These are phyloP conservation scores for Dicranocentrus wangi DNA, from an alignment of 2,888 invertebrate genomes.

Conservation along the genomic window DNA sequence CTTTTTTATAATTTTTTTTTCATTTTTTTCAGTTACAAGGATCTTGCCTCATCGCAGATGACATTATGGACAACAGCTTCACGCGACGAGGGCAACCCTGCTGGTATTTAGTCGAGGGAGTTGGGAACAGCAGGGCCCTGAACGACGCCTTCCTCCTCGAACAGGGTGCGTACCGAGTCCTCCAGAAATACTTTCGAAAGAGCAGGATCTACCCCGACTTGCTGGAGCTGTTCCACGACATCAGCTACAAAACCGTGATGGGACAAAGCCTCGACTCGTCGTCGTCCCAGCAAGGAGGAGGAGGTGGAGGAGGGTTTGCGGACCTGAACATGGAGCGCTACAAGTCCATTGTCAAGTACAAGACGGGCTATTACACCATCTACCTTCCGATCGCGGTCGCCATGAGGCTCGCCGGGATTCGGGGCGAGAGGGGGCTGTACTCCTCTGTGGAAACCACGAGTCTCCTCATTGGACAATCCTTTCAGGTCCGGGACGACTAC, in stretches of 20 bases:
- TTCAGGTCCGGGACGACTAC: constrained; percentile 94
- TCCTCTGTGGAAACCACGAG: constrained; percentile 89
- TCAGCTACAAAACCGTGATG: constrained; percentile 82
- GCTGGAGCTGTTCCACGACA: constrained; percentile 89
- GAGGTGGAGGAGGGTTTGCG: constrained; percentile 76
- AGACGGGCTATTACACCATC: too few species aligned
- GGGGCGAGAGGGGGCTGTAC: constrained; percentile 84
- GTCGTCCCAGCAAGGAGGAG: neutral
- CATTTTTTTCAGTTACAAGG: constrained; percentile 86
- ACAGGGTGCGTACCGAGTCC: constrained; percentile 84
- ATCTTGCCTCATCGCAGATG: constrained; percentile 89
- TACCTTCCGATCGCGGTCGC: constrained; percentile 91
- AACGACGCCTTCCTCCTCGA: constrained; percentile 91
- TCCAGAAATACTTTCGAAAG: constrained; percentile 84
- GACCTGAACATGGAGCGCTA: constrained; percentile 92
- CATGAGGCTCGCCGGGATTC: constrained; percentile 83
- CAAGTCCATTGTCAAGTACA: constrained; percentile 89
- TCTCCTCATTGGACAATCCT: constrained; percentile 90
- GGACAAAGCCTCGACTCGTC: constrained; percentile 82
- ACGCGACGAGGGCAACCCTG: constrained; percentile 90
- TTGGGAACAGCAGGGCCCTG: constrained; percentile 82
- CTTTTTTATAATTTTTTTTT: too few species aligned
- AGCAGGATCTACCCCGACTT: constrained; percentile 86
- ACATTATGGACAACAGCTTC: constrained; percentile 90
- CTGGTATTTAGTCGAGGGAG: constrained; percentile 83